Evolutionary conservation across 2,113 vertebrate genomes (phyloP).

Genomic region (Steatornis caripensis): DNA sequence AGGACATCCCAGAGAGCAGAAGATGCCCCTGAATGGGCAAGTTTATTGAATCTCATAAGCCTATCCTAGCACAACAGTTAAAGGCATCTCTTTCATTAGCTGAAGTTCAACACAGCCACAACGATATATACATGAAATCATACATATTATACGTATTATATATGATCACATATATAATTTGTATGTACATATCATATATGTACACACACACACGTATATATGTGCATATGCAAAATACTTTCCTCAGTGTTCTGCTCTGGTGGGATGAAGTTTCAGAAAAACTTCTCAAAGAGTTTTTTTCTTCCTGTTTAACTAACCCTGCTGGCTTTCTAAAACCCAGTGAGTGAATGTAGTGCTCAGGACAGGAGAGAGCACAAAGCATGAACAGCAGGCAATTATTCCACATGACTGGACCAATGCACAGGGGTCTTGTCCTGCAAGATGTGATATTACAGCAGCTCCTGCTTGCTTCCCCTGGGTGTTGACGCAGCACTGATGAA

Average conservation of each 20-base stretch:
- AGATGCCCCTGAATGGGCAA: not conserved
- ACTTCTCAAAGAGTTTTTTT: not conserved
- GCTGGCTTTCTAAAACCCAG: not conserved
- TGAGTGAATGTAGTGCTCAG: not conserved
- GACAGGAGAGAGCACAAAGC: not conserved
- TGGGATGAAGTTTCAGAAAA: not conserved
- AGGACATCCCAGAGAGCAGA: not conserved
- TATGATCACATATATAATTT: not conserved
- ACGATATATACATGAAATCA: not conserved
- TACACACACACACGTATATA: not conserved
- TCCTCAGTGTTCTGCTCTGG: not conserved
- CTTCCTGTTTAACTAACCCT: not conserved
- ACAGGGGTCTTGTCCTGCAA: not conserved
- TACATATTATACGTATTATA: not conserved
- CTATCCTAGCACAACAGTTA: not conserved
- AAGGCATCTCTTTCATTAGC: not conserved
- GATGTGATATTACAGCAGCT: not conserved
- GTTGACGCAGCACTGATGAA: not conserved
- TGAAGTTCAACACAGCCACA: not conserved
- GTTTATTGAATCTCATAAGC: not conserved
- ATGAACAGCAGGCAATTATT: not conserved
- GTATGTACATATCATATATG: not conserved
- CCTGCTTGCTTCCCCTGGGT: not conserved
- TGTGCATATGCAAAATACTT: not conserved
- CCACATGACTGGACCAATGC: not conserved